Conservation (phyloP, 2,888 invertebrate genomes). For the Eupeodes luniger region DNA sequence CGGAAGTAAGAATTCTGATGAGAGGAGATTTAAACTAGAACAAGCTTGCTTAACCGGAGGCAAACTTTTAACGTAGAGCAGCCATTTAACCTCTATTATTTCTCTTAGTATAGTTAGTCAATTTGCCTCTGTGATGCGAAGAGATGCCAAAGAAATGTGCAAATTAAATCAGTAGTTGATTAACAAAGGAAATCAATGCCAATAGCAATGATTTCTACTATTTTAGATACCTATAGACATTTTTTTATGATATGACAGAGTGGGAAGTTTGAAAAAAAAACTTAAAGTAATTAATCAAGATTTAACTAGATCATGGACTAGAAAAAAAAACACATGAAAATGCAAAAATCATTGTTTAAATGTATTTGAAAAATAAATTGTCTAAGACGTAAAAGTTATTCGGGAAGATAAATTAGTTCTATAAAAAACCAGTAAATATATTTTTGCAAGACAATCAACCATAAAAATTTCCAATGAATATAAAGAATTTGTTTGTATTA, state of each 20-base stretch:
- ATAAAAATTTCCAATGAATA: too few relatives aligned
- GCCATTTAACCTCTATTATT: neutral
- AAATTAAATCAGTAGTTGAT: slow-evolving; percentile 54
- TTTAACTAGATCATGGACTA: neutral
- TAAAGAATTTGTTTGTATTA: too few relatives aligned
- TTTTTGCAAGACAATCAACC: too few relatives aligned
- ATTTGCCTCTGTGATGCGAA: neutral
- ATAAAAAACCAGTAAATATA: too few relatives aligned
- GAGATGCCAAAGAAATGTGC: slow-evolving; percentile 36
- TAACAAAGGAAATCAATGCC: slow-evolving; percentile 49
- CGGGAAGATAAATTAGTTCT: too few relatives aligned
- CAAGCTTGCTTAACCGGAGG: slow-evolving; percentile 15
- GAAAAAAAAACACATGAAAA: neutral
- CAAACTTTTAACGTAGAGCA: neutral
- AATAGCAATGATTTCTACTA: neutral
- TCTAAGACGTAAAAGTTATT: too few relatives aligned
- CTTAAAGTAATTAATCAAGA: neutral
- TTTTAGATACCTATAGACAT: neutral
- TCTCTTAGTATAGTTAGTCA: neutral
- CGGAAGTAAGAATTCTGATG: slow-evolving; percentile 52
- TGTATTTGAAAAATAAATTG: too few relatives aligned
- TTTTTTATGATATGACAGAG: neutral
- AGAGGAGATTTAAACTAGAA: slow-evolving; percentile 20
- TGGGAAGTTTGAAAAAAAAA: neutral
- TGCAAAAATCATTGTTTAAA: too few relatives aligned